phyloP scores from a whole-genome alignment of 2,888 invertebrate species.

The Drosophila affinis region DNA sequence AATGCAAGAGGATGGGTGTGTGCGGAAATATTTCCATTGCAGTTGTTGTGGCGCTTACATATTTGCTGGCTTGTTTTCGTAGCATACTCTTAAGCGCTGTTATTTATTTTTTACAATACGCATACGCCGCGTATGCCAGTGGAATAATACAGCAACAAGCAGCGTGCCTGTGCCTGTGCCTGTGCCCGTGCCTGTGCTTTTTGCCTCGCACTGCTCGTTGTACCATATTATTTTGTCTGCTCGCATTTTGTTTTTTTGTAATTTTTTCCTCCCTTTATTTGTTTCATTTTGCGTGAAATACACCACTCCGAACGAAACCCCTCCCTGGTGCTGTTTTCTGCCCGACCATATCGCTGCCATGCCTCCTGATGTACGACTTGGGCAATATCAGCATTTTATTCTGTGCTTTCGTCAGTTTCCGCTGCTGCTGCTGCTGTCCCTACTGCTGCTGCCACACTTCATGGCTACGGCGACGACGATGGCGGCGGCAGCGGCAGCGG shows the following conservation, averaged over 20 bases:
- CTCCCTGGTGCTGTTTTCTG: background rate
- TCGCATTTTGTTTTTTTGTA: conserved; percentile 40
- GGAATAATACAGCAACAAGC: conserved; percentile 8
- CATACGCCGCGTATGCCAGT: conserved; percentile 53
- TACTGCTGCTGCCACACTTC: conserved; percentile 25
- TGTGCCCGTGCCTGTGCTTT: too few relatives aligned
- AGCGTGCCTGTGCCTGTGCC: background rate
- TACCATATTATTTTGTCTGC: conserved; percentile 58
- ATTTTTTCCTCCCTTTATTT: conserved; percentile 41
- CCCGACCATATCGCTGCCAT: conserved; percentile 29
- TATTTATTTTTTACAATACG: conserved; percentile 64
- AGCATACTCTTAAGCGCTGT: conserved; percentile 57
- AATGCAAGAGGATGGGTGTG: background rate
- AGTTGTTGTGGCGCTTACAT: conserved; percentile 18
- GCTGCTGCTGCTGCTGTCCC: conserved; percentile 27
- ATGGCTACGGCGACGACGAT: conserved; percentile 6
- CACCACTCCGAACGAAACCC: conserved; percentile 30
- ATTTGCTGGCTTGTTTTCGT: conserved; percentile 32
- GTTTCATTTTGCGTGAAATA: conserved; percentile 67
- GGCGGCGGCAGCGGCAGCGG: conserved; percentile 32
- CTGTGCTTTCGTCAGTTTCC: conserved; percentile 37
- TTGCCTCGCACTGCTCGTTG: conserved; percentile 19
- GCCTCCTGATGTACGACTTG: conserved; percentile 62
- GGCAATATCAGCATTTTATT: conserved; percentile 73
- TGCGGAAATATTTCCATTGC: conserved; percentile 20